Evolutionary conservation across 2,113 vertebrate species (phyloP).

Genomic region (Trachemys scripta): DNA sequence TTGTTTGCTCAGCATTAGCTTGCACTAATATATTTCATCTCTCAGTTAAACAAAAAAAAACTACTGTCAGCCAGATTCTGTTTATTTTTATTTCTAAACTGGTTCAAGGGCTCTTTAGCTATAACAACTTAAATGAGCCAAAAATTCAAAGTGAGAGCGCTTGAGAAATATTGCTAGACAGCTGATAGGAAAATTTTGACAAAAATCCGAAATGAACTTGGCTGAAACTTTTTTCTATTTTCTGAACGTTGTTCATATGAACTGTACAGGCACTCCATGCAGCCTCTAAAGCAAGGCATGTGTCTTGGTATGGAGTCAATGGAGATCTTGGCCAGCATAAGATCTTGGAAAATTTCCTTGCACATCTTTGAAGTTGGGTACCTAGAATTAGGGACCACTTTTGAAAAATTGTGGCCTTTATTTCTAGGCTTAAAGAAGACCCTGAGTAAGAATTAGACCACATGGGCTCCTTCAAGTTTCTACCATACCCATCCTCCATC

Average conservation of each 20-base stretch:
- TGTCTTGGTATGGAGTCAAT: not conserved
- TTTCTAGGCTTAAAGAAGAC: not conserved
- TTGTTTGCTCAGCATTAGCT: not conserved
- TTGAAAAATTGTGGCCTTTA: not conserved
- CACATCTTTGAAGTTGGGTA: not conserved
- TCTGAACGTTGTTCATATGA: not conserved
- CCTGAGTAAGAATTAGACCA: not conserved
- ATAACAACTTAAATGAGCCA: not conserved
- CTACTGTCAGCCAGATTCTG: not conserved
- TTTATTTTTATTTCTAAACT: constrained; percentile 4
- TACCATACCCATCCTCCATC: not conserved
- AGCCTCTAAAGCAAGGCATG: not conserved
- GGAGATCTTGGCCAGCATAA: not conserved
- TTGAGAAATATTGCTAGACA: not conserved
- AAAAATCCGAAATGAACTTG: not conserved
- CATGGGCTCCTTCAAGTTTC: not conserved
- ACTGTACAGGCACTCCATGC: not conserved
- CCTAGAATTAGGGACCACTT: not conserved
- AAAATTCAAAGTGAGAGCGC: not conserved
- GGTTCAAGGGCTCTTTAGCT: constrained; percentile 14
- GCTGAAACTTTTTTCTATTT: not conserved
- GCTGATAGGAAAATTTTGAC: not conserved
- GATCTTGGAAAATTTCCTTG: not conserved
- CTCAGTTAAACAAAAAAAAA: not conserved
- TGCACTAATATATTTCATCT: not conserved